A percentile compares a stretch with the other conserved stretches of the same genome.
Evolutionary conservation across 2,113 vertebrate species (phyloP).

Genomic region (Halcyon malimbica): DNA sequence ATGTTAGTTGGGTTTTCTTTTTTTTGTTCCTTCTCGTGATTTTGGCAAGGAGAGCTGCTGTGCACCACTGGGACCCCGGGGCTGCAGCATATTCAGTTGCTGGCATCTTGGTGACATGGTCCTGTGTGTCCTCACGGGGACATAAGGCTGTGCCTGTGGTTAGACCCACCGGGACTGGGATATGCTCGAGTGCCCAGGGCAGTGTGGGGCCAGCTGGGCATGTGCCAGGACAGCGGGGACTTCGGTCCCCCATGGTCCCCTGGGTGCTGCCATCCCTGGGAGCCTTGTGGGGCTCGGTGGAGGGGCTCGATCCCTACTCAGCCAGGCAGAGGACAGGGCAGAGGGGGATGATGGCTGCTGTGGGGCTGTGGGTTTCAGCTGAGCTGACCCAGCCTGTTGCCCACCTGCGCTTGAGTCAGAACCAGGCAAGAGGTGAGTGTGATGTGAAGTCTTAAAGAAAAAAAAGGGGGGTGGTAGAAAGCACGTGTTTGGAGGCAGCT

Average conservation of each 20-base stretch:
- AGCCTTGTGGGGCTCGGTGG: accelerated
- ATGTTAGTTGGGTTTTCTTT: not conserved
- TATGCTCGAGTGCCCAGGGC: not conserved
- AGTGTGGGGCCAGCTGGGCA: accelerated
- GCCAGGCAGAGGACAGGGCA: accelerated
- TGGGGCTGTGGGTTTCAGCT: accelerated
- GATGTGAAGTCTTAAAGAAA: not conserved
- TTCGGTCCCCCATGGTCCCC: accelerated
- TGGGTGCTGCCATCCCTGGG: accelerated
- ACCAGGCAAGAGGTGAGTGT: accelerated
- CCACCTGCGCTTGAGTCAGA: not conserved
- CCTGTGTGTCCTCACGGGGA: accelerated
- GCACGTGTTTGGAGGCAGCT: not conserved
- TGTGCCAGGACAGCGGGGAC: accelerated
- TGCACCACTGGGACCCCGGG: accelerated
- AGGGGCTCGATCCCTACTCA: accelerated
- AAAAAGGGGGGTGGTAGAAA: too few species aligned
- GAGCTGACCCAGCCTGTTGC: not conserved
- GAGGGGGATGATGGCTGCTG: accelerated
- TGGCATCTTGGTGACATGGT: accelerated
- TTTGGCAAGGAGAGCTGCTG: not conserved
- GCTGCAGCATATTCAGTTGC: accelerated
- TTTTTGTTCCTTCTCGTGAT: not conserved
- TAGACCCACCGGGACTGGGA: not conserved
- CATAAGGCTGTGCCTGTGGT: accelerated